phyloP scores from a whole-genome alignment of 2,797 vertebrate genomes.

The Meriones psammophilus region DNA sequence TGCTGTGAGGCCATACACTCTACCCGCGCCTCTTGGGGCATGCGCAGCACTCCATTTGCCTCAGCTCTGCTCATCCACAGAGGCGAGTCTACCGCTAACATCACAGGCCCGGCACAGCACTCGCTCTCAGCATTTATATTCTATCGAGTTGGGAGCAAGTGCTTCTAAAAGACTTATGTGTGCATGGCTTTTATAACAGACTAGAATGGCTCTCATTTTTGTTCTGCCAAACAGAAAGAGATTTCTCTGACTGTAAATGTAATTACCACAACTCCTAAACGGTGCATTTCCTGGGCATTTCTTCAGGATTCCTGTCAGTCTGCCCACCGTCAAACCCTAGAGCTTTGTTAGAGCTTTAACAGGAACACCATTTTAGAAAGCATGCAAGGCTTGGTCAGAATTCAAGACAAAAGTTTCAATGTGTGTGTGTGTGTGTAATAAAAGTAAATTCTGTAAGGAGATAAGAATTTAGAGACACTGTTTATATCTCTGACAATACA shows the following conservation, averaged over 20 bases:
- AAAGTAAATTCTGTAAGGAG: background rate
- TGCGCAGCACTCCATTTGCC: background rate
- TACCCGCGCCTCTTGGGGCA: background rate
- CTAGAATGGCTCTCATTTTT: conserved; percentile 64
- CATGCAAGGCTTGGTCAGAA: background rate
- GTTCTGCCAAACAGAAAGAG: conserved; percentile 65
- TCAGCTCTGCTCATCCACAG: background rate
- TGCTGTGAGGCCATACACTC: conserved; percentile 36
- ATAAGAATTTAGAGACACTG: background rate
- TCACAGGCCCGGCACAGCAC: conserved; percentile 48
- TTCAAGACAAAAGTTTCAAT: background rate
- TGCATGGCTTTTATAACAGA: conserved; percentile 61
- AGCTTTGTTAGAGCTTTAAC: conserved; percentile 32
- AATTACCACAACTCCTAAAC: conserved; percentile 61
- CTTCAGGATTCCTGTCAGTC: conserved; percentile 27
- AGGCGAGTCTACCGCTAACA: conserved; percentile 61
- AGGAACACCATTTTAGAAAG: conserved; percentile 9
- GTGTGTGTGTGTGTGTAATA: background rate
- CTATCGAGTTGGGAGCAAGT: conserved; percentile 40
- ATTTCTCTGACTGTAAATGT: conserved; percentile 60
- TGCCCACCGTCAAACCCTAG: conserved; percentile 17
- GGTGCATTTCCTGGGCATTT: conserved; percentile 56
- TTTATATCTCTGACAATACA: background rate
- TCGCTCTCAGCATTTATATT: conserved; percentile 63
- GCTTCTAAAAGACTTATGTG: conserved; percentile 70